Evolutionary conservation across 2,888 invertebrate genomes (phyloP), one percentile per base, ranked within the genome.

Genomic region (Suillia variegata): DNA sequence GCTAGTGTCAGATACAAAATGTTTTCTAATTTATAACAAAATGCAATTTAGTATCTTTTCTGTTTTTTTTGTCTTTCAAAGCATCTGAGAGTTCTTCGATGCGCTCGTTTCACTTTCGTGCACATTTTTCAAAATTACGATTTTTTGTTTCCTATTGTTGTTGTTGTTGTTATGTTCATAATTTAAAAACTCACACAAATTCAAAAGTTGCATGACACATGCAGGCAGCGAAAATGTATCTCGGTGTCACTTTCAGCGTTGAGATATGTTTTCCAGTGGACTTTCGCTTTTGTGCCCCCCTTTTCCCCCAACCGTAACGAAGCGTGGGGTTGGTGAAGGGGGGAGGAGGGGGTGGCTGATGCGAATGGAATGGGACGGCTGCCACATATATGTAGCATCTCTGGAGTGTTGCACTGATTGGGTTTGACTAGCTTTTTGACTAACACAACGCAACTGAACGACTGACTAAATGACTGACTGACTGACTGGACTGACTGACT

Each of bases 161-260:
- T n/a, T n/a, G n/a, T n/a, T 49, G n/a, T 15, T 24, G n/a, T 22
- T 49, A 18, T 42, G 42, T 17, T 18, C 18, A 17, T 42, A 18
- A 15, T n/a, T n/a, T n/a, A n/a, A n/a, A n/a, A 26, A 26, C 10
- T 6, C 10, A 26, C 26, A 38, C 42, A 45, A 53, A 45, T 42
- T 42, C 17, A 13, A 24, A 15, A 22, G 55, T 55, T 51, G 20
- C 47, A 58, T 58, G 57, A 58, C 57, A 53, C 70, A 74, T 71
- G 72, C 71, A 63, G 66, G 69, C 68, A 26, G 26, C n/a, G n/a
- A n/a, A n/a, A 31, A 38, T 38, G 53, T 38, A 53, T 18, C 18
- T n/a, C 38, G 2, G 38, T 13, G n/a, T 22, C 24, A 24, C 31
- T 33, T 51, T 20, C 22, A 5, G 17, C 17, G 33, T 10, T 54